Conservation (phyloP, 2,113 vertebrate species). For the Paracanthobrama guichenoti region DNA sequence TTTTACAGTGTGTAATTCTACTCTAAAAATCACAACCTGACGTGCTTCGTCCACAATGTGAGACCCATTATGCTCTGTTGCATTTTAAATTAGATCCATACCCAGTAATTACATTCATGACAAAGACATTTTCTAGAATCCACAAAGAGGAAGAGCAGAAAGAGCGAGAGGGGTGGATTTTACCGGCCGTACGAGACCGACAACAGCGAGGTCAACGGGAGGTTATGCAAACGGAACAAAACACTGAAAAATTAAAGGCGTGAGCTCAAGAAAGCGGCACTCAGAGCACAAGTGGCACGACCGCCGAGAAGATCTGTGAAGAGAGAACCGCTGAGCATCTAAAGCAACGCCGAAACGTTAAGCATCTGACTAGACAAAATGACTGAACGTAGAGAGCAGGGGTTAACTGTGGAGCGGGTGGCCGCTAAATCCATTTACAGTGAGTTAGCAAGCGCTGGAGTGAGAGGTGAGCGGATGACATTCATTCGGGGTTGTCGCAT, state of each 20-base stretch:
- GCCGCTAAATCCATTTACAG: conserved; percentile 41
- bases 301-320: conserved; percentile 55
- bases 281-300: conserved; percentile 60
- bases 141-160: conserved; percentile 41
- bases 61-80: conserved; percentile 42
- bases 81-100: conserved; percentile 64
- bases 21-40: neutral
- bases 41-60: conserved; percentile 12
- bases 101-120: conserved; percentile 53
- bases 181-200: conserved; percentile 57
- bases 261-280: conserved; percentile 66
- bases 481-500: conserved; percentile 53
- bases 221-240: conserved; percentile 72
- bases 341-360: conserved; percentile 59
- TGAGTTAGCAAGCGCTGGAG: conserved; percentile 50
- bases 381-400: conserved; percentile 3
- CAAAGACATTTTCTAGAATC: conserved; percentile 54
- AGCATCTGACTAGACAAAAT: conserved; percentile 42
- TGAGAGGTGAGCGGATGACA: conserved; percentile 56
- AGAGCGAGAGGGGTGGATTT: conserved; percentile 32
- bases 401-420: conserved; percentile 21
- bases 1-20: conserved; percentile 4
- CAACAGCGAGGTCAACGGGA: conserved; percentile 69
- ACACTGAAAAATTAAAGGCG: conserved; percentile 76
- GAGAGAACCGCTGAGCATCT: neutral